phyloP scores from a whole-genome alignment of 2,797 vertebrate species.

The Mionectes olivaceus region DNA sequence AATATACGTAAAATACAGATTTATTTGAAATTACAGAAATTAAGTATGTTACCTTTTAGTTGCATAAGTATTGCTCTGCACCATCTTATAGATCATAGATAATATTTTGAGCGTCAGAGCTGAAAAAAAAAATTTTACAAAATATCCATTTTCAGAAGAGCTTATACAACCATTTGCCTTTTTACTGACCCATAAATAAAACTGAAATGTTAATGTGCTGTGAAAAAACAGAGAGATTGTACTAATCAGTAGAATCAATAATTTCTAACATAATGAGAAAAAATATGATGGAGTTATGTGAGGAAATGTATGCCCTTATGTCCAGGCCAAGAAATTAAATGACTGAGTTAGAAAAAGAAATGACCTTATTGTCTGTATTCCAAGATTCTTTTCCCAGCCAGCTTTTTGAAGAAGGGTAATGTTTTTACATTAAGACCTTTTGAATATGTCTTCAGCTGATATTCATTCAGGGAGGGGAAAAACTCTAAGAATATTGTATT shows the following conservation, averaged over 20 bases:
- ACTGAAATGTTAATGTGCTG: not conserved
- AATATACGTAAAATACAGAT: not conserved
- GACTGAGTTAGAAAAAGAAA: slow-evolving; percentile 21
- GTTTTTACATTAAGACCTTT: not conserved
- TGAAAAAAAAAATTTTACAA: slow-evolving; percentile 74
- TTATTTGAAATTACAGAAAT: not conserved
- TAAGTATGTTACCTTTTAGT: slow-evolving; percentile 90
- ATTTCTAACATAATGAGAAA: not conserved
- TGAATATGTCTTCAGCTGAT: not conserved
- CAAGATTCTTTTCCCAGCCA: slow-evolving; percentile 2
- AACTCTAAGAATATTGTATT: not conserved
- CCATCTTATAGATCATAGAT: slow-evolving; percentile 91
- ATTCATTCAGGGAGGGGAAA: not conserved
- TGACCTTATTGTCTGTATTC: not conserved
- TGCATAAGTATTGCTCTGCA: slow-evolving; percentile 92
- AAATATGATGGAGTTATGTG: not conserved
- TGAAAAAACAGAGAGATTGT: not conserved
- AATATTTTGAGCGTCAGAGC: slow-evolving; percentile 91
- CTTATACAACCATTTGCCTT: not conserved
- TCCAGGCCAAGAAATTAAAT: slow-evolving; percentile 17
- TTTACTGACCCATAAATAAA: not conserved
- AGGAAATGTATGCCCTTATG: not conserved
- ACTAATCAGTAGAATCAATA: not conserved
- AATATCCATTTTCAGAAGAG: not conserved
- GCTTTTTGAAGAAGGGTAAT: not conserved